Evolutionary conservation across 2,888 invertebrate genomes (phyloP), one percentile per base, ranked within the genome.

Genomic region (Pseudolycoriella hygida): DNA sequence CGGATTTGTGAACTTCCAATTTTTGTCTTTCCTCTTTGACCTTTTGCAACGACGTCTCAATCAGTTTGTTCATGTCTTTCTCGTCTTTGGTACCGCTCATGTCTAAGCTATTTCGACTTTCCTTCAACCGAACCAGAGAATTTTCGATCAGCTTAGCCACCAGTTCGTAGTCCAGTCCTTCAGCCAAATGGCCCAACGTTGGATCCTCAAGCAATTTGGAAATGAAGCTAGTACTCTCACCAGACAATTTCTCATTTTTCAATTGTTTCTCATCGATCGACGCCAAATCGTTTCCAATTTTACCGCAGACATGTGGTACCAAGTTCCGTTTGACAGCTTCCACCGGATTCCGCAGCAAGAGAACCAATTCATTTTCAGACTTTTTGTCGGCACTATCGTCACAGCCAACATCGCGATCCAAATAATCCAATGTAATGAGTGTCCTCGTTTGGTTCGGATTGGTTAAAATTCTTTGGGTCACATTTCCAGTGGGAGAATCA

Each of bases 301-400:
- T 76, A 20, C 82, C 82, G 62, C 83, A 83, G 44, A 83, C 77
- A 58, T 82, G 82, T 40, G 83, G 82, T 55, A 83, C 76, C 50
- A 82, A 67, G 61, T 83, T 81, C 53, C 77, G 69, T 55, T 73
- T 73, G 3, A 82, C 78, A 14, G 83, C 83, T 69, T 82, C 80
- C 8, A 83, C 82, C 1, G 83, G 83, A 63, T 83, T 77, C 51
- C 70, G 69, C 37, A 80, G 57, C 50, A 79, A 70, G 50, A 72
- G 69, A 43, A 70, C 64, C 40, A 78, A 61, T 52, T 75, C 72
- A 19, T 62, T 60, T 39, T 64, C 64, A n/a, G 38, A 12, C 4
- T 17, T 2, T 15, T 2, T 44, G 4, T 31, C 17, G 8, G 2
- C 17, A 8, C 6, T 12, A n/a, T 11, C 15, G 17, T 20, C 38